These are phyloP conservation scores for Diadophis punctatus DNA, from an alignment of 2,113 vertebrate genomes.

Conservation along the genomic window DNA sequence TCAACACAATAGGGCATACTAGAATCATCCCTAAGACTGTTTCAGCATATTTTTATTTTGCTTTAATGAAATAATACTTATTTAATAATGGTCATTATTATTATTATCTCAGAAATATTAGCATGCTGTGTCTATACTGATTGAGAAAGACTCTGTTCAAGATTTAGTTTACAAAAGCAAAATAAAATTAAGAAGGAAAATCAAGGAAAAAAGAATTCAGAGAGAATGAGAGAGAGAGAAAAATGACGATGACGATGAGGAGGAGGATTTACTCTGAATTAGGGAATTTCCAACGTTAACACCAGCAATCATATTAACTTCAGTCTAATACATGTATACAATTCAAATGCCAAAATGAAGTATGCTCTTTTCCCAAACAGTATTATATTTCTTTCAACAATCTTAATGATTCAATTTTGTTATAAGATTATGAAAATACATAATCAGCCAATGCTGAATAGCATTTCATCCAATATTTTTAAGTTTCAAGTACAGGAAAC, in stretches of 20 bases:
- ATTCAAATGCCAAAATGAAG: conserved; percentile 58
- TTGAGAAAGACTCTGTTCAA: neutral
- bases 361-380: conserved; percentile 49
- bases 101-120: neutral
- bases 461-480: conserved; percentile 55
- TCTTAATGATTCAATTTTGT: conserved; percentile 62
- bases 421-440: conserved; percentile 66
- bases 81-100: neutral
- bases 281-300: neutral
- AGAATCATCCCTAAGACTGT: neutral
- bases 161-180: neutral
- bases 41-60: neutral
- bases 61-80: neutral
- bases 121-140: neutral
- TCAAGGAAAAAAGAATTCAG: neutral
- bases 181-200: neutral
- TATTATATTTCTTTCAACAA: conserved; percentile 66
- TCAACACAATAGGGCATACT: neutral
- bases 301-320: conserved; percentile 32
- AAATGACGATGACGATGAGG: rapidly evolving
- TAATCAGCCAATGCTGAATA: conserved; percentile 55
- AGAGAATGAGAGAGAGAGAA: neutral
- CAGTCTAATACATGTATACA: conserved; percentile 31
- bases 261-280: neutral
- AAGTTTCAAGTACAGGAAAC: conserved; percentile 48